Conservation (phyloP, 2,797 vertebrate genomes). For the Micromesistius poutassou region DNA sequence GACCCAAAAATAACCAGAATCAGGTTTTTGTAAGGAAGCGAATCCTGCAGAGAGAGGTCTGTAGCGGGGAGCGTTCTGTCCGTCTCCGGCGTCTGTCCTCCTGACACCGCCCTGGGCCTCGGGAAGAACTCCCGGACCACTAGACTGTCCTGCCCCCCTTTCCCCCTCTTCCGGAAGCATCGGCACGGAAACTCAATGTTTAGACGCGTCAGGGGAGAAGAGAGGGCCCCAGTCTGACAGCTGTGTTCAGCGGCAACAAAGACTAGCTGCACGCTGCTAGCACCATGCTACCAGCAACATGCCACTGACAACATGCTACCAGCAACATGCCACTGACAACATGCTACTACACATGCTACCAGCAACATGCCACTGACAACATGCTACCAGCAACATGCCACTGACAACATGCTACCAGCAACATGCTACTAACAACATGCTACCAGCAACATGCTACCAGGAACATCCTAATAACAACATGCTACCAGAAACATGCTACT, state of each 20-base stretch:
- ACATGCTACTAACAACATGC: neutral
- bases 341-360: neutral
- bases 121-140: no score
- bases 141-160: no score
- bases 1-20: neutral
- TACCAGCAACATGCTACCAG: neutral
- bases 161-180: no score
- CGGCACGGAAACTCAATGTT: neutral
- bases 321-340: neutral
- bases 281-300: neutral
- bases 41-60: no score
- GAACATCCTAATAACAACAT: neutral
- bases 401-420: neutral
- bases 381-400: neutral
- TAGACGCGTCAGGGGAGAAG: no score
- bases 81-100: no score
- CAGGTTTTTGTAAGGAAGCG: neutral
- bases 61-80: no score
- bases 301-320: neutral
- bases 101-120: no score
- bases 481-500: no score
- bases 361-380: neutral
- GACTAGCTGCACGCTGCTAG: neutral
- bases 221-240: no score
- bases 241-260: neutral